phyloP scores from a whole-genome alignment of 2,888 invertebrate species.

The Xanthorhoe spadicearia region DNA sequence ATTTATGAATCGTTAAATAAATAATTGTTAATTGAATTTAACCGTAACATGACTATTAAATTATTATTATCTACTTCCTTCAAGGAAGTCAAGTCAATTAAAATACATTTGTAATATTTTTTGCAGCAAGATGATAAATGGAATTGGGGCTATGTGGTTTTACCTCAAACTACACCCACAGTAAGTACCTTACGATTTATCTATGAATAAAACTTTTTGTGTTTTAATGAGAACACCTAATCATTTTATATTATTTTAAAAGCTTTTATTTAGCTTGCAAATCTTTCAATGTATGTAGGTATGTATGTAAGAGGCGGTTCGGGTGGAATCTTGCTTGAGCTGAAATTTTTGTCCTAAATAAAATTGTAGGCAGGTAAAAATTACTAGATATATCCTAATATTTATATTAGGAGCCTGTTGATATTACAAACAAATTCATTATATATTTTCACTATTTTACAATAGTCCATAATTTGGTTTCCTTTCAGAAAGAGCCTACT shows the following conservation, averaged over 20 bases:
- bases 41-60: background rate
- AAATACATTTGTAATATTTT: background rate
- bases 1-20: background rate
- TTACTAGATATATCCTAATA: no score
- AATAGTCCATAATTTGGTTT: background rate
- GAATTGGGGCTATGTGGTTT: constrained; percentile 42
- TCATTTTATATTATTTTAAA: no score
- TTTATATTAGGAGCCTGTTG: background rate
- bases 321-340: no score
- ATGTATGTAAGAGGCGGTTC: no score
- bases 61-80: background rate
- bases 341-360: no score
- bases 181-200: constrained; percentile 19
- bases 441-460: no score
- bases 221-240: no score
- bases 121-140: constrained; percentile 39
- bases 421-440: no score
- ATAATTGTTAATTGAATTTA: background rate
- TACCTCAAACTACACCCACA: constrained; percentile 24
- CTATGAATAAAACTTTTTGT: no score
- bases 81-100: background rate
- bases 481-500: constrained; percentile 20
- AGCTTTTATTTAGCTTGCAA: no score
- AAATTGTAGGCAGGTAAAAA: no score
- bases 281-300: no score